phyloP scores from a whole-genome alignment of 2,113 vertebrate genomes.

The Gallinago undulata region DNA sequence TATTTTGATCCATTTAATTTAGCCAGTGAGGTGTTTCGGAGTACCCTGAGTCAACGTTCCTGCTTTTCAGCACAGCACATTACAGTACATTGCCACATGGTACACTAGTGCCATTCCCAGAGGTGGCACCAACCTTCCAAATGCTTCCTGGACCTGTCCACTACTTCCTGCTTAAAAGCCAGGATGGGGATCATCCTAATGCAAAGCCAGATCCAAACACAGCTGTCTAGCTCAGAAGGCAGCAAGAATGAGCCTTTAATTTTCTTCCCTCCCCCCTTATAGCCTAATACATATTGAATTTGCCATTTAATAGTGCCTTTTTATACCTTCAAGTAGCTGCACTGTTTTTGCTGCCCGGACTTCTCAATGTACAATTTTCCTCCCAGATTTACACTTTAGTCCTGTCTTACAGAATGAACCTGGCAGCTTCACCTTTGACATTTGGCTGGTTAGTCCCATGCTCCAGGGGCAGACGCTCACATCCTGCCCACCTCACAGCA shows the following conservation, averaged over 20 bases:
- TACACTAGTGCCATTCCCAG: not conserved
- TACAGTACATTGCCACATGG: too few species aligned
- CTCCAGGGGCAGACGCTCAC: not conserved
- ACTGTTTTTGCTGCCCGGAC: not conserved
- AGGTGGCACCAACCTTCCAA: not conserved
- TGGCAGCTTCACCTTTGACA: not conserved
- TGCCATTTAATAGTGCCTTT: not conserved
- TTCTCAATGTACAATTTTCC: not conserved
- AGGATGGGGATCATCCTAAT: not conserved
- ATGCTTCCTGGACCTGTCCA: not conserved
- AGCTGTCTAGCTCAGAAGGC: not conserved
- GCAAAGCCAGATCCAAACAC: not conserved
- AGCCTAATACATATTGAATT: not conserved
- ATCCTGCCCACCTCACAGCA: not conserved
- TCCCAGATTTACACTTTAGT: not conserved
- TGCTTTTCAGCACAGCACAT: not conserved
- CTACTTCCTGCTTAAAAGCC: not conserved
- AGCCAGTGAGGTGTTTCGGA: not conserved
- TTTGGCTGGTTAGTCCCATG: not conserved
- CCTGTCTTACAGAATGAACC: not conserved
- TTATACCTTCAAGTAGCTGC: not conserved
- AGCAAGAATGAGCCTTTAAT: not conserved
- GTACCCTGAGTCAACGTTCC: not conserved
- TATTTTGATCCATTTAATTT: not conserved
- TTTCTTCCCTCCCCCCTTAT: not conserved